phyloP scores from a whole-genome alignment of 2,888 invertebrate genomes.

The Carpatolechia fugitivella region DNA sequence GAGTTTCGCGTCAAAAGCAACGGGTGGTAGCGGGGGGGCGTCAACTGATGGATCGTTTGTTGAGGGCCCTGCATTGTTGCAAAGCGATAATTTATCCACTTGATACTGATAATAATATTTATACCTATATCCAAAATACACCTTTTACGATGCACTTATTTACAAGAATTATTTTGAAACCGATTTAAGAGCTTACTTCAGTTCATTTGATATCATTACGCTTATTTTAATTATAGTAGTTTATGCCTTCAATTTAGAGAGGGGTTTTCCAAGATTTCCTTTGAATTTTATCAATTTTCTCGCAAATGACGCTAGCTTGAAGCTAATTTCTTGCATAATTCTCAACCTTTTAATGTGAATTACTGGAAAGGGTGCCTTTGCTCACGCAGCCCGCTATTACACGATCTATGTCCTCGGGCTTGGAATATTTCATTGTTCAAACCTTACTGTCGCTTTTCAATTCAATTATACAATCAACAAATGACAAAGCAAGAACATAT shows the following conservation, averaged over 20 bases:
- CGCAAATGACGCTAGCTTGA: neutral
- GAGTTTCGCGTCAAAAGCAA: too few species aligned
- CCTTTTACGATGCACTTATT: too few species aligned
- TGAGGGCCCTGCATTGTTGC: too few species aligned
- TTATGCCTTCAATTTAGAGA: neutral
- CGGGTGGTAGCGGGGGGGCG: too few species aligned
- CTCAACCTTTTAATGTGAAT: neutral
- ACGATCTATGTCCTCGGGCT: conserved; percentile 12
- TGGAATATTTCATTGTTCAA: neutral
- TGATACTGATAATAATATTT: too few species aligned
- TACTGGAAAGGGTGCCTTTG: neutral
- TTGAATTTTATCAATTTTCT: neutral
- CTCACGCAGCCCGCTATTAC: neutral
- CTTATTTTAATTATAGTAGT: neutral
- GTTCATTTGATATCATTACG: neutral
- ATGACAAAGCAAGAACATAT: conserved; percentile 15
- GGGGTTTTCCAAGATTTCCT: neutral
- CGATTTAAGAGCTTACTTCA: too few species aligned
- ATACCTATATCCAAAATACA: too few species aligned
- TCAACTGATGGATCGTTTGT: too few species aligned
- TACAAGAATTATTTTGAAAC: too few species aligned
- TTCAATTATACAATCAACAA: conserved; percentile 20
- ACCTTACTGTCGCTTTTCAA: neutral
- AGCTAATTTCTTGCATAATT: neutral
- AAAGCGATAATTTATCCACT: too few species aligned